Conservation (phyloP, 2,888 invertebrate genomes). For the Sinelater perroti region DNA sequence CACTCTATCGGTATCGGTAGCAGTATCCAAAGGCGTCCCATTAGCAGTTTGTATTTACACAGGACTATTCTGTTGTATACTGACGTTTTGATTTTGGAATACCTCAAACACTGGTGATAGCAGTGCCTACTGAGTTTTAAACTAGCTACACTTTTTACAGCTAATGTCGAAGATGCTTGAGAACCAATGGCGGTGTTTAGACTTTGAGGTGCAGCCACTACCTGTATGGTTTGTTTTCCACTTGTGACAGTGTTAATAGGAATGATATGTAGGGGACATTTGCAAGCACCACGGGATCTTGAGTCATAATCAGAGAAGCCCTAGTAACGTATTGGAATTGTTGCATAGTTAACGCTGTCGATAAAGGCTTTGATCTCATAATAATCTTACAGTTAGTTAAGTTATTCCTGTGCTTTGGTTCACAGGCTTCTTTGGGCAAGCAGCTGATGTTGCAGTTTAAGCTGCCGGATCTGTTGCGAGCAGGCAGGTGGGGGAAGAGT, state of each 20-base stretch:
- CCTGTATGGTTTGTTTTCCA: slow-evolving; percentile 71
- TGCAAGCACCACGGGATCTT: slow-evolving; percentile 69
- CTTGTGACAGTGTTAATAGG: slow-evolving; percentile 68
- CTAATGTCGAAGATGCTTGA: slow-evolving; percentile 61
- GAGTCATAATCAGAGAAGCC: slow-evolving; percentile 62
- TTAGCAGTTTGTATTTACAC: slow-evolving; percentile 67
- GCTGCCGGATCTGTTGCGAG: slow-evolving; percentile 71
- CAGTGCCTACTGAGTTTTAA: slow-evolving; percentile 64
- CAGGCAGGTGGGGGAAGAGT: no score
- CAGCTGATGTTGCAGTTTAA: slow-evolving; percentile 68
- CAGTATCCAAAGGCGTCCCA: slow-evolving; percentile 55
- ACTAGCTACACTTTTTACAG: slow-evolving; percentile 57
- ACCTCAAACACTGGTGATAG: slow-evolving; percentile 66
- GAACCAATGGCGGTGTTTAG: slow-evolving; percentile 64
- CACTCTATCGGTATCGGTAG: slow-evolving; percentile 55
- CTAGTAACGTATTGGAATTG: slow-evolving; percentile 75
- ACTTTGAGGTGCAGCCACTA: slow-evolving; percentile 66
- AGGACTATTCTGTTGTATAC: slow-evolving; percentile 66
- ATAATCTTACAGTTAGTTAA: slow-evolving; percentile 69
- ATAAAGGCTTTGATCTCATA: slow-evolving; percentile 70
- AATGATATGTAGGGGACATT: slow-evolving; percentile 72
- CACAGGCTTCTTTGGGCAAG: slow-evolving; percentile 66
- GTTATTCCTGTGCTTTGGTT: slow-evolving; percentile 69
- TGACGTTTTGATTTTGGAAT: slow-evolving; percentile 62
- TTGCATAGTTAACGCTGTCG: slow-evolving; percentile 74